Conservation (phyloP, 2,888 invertebrate species). For the Oscheius myriophilus region DNA sequence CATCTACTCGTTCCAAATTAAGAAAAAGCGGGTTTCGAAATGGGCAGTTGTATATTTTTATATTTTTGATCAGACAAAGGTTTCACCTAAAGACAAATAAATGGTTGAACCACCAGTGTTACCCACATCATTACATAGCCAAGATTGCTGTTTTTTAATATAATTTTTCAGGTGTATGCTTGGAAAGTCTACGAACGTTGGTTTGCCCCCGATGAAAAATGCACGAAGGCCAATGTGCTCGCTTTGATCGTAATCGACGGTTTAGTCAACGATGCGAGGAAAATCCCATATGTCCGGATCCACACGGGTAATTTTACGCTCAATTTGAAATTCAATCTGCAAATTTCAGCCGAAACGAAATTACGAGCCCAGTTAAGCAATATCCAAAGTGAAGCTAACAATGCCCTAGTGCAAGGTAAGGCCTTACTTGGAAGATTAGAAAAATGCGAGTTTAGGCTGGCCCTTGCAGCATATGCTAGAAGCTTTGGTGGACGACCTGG, state of each 20-base stretch:
- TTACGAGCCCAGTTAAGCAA: conserved; percentile 52
- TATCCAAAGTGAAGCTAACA: conserved; percentile 63
- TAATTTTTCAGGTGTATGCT: conserved; percentile 56
- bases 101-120: too few species aligned
- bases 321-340: background rate
- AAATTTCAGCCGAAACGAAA: conserved; percentile 45
- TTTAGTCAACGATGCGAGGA: conserved; percentile 61
- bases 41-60: too few species aligned
- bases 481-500: conserved; percentile 58
- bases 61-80: too few species aligned
- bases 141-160: background rate
- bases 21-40: too few species aligned
- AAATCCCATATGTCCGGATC: conserved; percentile 60
- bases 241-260: conserved; percentile 61
- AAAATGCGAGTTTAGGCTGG: conserved; percentile 39
- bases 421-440: background rate
- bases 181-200: conserved; percentile 65
- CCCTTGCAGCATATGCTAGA: conserved; percentile 47
- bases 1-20: too few species aligned
- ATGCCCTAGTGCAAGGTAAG: conserved; percentile 64
- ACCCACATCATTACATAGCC: too few species aligned
- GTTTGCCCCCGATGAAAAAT: conserved; percentile 53
- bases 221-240: conserved; percentile 44
- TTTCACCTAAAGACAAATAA: too few species aligned
- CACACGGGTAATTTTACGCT: conserved; percentile 48